Percentiles rank a stretch among this genome's conserved stretches.
Evolutionary conservation across 2,888 invertebrate species (phyloP).

Genomic region (Sisyra terminalis): DNA sequence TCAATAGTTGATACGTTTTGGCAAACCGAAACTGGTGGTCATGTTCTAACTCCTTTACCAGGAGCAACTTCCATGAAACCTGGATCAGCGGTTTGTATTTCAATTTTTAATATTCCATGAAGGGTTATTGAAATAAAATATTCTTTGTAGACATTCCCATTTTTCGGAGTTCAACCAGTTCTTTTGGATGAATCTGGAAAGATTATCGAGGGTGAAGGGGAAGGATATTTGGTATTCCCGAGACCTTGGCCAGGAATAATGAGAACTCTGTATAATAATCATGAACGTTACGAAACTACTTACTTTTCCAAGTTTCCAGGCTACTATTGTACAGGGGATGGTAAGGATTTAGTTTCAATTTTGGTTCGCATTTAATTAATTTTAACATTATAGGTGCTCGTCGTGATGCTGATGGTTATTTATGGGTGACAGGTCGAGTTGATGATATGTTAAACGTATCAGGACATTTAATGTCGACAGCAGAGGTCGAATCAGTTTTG

Average conservation of each 20-base stretch:
- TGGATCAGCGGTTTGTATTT: conserved; percentile 75
- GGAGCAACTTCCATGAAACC: conserved; percentile 96
- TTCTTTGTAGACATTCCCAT: conserved; percentile 65
- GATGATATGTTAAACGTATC: conserved; percentile 99
- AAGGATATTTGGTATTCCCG: conserved; percentile 88
- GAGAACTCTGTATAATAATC: conserved; percentile 85
- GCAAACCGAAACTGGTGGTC: conserved; percentile 99
- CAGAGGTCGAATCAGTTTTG: conserved; percentile 77
- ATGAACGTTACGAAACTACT: conserved; percentile 74
- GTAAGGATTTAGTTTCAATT: conserved; percentile 31
- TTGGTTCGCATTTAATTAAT: neutral
- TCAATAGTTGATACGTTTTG: conserved; percentile 97
- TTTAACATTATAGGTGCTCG: conserved; percentile 49
- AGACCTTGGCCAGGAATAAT: conserved; percentile 98
- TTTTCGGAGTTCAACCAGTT: conserved; percentile 88
- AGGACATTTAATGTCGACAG: conserved; percentile 93
- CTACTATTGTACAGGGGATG: conserved; percentile 96
- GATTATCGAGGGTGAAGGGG: conserved; percentile 72
- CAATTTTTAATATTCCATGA: neutral
- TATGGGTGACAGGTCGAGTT: conserved; percentile 93
- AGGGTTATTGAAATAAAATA: conserved; percentile 6
- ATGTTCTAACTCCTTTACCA: conserved; percentile 89
- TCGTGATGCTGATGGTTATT: conserved; percentile 84
- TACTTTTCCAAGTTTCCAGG: conserved; percentile 95
- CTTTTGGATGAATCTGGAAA: conserved; percentile 77